phyloP scores from a whole-genome alignment of 2,888 invertebrate species.

The Scaptomyza parva region DNA sequence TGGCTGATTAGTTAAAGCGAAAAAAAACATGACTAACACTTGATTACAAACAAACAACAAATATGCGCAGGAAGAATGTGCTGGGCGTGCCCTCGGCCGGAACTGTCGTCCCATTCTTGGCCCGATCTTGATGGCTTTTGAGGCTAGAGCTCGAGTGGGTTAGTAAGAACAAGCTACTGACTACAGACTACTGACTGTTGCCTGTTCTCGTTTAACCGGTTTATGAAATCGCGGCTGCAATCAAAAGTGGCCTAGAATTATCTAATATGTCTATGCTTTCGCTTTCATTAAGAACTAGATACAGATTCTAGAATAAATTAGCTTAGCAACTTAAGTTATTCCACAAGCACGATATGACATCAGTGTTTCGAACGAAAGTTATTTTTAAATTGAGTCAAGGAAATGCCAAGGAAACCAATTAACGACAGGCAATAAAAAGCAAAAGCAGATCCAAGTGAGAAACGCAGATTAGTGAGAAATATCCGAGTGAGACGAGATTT shows the following conservation, averaged over 20 bases:
- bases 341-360: slow-evolving; percentile 42
- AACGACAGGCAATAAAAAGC: neutral
- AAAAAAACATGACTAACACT: slow-evolving; percentile 12
- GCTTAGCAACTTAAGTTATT: slow-evolving; percentile 47
- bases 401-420: slow-evolving; percentile 17
- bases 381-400: slow-evolving; percentile 17
- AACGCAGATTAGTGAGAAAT: neutral
- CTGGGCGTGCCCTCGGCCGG: slow-evolving; percentile 48
- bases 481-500: too few relatives aligned
- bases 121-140: too few relatives aligned
- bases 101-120: slow-evolving; percentile 33
- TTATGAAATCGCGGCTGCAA: slow-evolving; percentile 16
- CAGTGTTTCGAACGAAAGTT: slow-evolving; percentile 24
- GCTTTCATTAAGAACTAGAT: slow-evolving; percentile 60
- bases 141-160: slow-evolving; percentile 53
- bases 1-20: slow-evolving; percentile 4
- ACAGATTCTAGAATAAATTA: slow-evolving; percentile 42
- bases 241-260: slow-evolving; percentile 49
- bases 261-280: slow-evolving; percentile 32
- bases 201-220: slow-evolving; percentile 62
- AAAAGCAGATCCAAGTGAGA: too few relatives aligned
- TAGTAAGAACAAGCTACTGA: slow-evolving; percentile 44
- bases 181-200: too few relatives aligned
- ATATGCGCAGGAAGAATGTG: neutral
- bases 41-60: neutral